Evolutionary conservation across 2,888 invertebrate genomes (phyloP).

Genomic region (Minunthozetes semirufus): DNA sequence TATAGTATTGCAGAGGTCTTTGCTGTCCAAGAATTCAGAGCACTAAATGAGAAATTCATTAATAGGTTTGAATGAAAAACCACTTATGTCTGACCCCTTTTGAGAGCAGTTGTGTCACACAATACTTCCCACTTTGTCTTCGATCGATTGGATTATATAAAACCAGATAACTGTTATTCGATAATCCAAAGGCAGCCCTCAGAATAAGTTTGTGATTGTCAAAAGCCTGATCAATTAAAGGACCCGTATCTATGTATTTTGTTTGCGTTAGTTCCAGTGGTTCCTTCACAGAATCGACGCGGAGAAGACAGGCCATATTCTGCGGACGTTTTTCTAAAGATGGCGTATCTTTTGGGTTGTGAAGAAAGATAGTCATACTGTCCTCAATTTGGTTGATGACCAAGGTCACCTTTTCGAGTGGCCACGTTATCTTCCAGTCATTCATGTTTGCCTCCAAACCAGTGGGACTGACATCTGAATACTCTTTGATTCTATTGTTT

Average conservation of each 20-base stretch:
- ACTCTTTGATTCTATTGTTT: neutral
- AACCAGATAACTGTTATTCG: neutral
- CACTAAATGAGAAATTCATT: no score
- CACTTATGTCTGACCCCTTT: no score
- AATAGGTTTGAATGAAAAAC: no score
- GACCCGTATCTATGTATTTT: neutral
- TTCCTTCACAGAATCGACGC: neutral
- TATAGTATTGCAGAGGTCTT: no score
- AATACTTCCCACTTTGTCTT: neutral
- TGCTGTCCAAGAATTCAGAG: no score
- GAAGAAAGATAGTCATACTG: neutral
- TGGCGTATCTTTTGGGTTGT: neutral
- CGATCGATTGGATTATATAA: neutral
- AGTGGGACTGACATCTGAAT: neutral
- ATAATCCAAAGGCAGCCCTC: neutral
- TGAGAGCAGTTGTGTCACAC: neutral
- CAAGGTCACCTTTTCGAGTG: neutral
- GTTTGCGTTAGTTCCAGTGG: neutral
- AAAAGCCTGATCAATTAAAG: neutral
- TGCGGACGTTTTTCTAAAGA: neutral
- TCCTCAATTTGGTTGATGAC: neutral
- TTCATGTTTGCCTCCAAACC: neutral
- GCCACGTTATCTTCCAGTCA: neutral
- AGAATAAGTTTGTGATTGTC: neutral
- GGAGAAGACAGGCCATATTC: no score